Evolutionary conservation across 53 echinoderm and acorn worm genomes (phyloP), one percentile per base, ranked within the genome.

Genomic region (Paracentrotus lividus): DNA sequence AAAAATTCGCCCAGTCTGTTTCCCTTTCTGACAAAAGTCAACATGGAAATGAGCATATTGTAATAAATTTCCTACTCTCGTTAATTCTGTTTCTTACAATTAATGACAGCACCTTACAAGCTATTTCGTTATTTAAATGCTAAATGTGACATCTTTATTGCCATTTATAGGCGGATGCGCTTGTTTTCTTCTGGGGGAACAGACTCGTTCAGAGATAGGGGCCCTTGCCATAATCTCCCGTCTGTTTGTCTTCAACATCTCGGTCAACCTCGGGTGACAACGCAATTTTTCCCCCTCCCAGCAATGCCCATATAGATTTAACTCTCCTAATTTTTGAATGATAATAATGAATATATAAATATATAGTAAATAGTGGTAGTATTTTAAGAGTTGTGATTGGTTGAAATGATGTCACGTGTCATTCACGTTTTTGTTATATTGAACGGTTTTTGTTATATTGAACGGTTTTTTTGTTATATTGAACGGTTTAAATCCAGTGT

Each of bases 131-230:
- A 81, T 81, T n/a, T 44, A 81, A 38, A 42, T 47, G 81, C 1
- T 42, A 27, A 86, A 27, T 29, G 20, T 86, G 86, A 86, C 86
- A 56, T 86, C 86, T 86, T 86, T 86, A 86, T 86, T 86, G 86
- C 56, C 86, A 86, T 86, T 86, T 86, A 86, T 33, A 53, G 86
- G 33, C 86, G 86, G 86, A 86, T 8, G 34, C 2, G 86, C 34
- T 44, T 9, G 27, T n/a, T 47, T 47, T 81, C 47, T 26, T 9
- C 44, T 42, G 81, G 45, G 81, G 81, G 47, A 81, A 81, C 44
- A 81, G 81, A 72, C 81, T 45, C 12, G 81, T 45, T 24, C 12
- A 64, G 64, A 42, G 23, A n/a, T 47, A 26, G 81, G 81, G 47
- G 81, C 44, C 81, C 81, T 32, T 64, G 31, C 64, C 64, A 31